Evolutionary conservation across 2,888 invertebrate genomes (phyloP), one percentile per base, ranked within the genome.

Genomic region (Caenorhabditis doughertyi): DNA sequence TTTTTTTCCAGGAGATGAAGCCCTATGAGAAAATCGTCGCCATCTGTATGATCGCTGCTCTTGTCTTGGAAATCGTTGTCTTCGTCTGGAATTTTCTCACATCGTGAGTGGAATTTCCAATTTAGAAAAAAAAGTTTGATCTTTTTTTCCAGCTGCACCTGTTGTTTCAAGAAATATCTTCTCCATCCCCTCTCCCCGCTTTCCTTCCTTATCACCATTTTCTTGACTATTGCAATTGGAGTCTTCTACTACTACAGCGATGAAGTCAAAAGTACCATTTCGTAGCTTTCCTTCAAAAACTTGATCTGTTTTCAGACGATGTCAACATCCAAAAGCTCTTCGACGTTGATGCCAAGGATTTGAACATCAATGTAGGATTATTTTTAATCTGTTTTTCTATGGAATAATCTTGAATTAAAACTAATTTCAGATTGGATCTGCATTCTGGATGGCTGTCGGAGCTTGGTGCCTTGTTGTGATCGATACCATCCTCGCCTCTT

Each of bases 1-100:
- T 13, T 21, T 3, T 13, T 27, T 49, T 67, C 23, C 56, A 79
- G 79, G 68, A 79, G 11, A 77, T 82, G 77, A 72, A 82, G 25
- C 68, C 72, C n/a, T 82, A 73, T 23, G 82, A 82, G 47, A 82
- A 73, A 62, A 49, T 79, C 8, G 81, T 83, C 0, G 81, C 83
- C 2, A 56, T 72, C 18, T 81, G 80, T 44, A 85, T 83, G 81
- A 80, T 82, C 39, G 16, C 76, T 9, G 85, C 85, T 3, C 60
- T 85, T 0, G 23, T 80, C 51, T 21, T 81, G 18, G 85, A 85
- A 71, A 76, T 81, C n/a, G 58, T 85, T 16, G 85, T 83, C 8
- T 70, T 85, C 4, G 71, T 83, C 64, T 85, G 85, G 85, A 85
- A 85, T 44, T 80, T 83, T 35, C 53, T 85, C 29, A 81, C 85